Evolutionary conservation across 2,113 vertebrate genomes (phyloP), one percentile per base, ranked within the genome.

Genomic region (Ptilorrhoa leucosticta): DNA sequence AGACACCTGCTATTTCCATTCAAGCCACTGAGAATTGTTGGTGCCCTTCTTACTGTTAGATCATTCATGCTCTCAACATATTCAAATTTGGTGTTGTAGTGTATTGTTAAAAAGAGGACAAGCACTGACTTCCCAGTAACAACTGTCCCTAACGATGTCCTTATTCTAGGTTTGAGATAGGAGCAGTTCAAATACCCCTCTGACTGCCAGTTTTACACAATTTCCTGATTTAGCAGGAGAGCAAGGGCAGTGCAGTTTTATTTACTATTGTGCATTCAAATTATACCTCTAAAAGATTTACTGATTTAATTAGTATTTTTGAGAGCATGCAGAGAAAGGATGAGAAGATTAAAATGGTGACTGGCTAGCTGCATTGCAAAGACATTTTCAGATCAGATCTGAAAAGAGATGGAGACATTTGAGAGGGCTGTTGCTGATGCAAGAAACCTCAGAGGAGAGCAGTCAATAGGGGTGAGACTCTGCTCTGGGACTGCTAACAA

Each of bases 1-100:
- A 81, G 80, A 94, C 94, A 95, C 83, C 88, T 96, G 94, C 85
- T 94, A 93, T 93, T 95, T 88, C 90, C 56, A 95, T 96, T 96
- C 90, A 95, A 86, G 56, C 21, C n/a, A 60, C 58, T 35, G 68
- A 94, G 83, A 96, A 88, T 86, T 58, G 79, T 89, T 65, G 45
- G 30, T 95, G 79, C 42, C 87, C 66, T 80, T 61, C 87, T 80
- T 86, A 83, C 71, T 92, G 37, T 66, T 64, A 48, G 71, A 78
- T 60, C 68, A 86, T 96, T 95, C 90, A 81, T 39, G 51, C 31
- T 83, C 68, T 93, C 88, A 86, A 17, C 64, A 56, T 86, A 96
- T 93, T 96, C 76, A 95, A 83, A 96, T 96, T 87, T 82, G 51
- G 47, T 51, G 84, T 90, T 93, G 83, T 83, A 80, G 50, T 63